These are phyloP conservation scores for Upupa epops DNA, from an alignment of 2,113 vertebrate species.

Conservation along the genomic window DNA sequence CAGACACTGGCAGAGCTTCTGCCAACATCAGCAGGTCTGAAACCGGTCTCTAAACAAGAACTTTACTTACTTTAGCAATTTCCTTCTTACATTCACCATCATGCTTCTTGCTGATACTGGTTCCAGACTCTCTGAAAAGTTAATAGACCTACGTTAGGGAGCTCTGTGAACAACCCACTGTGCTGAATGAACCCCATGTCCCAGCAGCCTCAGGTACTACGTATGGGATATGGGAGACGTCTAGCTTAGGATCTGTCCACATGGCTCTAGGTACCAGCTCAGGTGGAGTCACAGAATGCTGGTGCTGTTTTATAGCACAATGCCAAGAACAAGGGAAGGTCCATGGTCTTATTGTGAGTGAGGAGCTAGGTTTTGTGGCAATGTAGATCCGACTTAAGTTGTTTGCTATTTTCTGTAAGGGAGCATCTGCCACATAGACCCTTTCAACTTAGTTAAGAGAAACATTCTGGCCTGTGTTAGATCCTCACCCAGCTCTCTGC, in stretches of 20 bases:
- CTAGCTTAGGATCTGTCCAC: not conserved
- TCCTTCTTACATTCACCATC: constrained; percentile 29
- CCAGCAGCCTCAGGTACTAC: not conserved
- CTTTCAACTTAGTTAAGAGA: not conserved
- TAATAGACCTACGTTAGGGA: not conserved
- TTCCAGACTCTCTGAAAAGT: constrained; percentile 14
- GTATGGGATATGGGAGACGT: rapidly evolving
- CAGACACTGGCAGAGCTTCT: not conserved
- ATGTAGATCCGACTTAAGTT: not conserved
- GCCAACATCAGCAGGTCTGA: not conserved
- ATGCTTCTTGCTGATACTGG: not conserved
- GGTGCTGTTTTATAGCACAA: rapidly evolving
- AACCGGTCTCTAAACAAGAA: not conserved
- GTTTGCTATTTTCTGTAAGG: not conserved
- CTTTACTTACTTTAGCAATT: not conserved
- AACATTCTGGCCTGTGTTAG: not conserved
- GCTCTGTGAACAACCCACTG: not conserved
- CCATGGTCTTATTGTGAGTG: not conserved
- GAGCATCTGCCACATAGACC: not conserved
- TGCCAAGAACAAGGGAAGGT: not conserved
- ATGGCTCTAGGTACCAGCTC: not conserved
- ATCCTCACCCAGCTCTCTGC: not conserved
- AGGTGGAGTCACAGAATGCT: not conserved
- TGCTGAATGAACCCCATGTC: not conserved
- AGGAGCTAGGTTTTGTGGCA: not conserved